Conservation (phyloP, 2,888 invertebrate genomes). For the Machimus rusticus region DNA sequence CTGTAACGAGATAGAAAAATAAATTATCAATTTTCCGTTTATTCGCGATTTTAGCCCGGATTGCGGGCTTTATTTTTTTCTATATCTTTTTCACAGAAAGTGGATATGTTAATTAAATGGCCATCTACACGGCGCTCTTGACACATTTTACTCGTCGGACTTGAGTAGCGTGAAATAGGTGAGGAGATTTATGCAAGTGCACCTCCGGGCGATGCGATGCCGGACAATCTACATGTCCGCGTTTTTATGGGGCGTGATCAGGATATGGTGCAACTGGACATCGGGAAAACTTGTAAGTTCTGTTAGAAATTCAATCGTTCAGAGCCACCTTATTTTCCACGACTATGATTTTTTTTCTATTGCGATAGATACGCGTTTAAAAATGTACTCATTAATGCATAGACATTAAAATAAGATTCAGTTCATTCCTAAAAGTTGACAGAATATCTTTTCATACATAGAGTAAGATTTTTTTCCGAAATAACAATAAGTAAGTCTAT, state of each 20-base stretch:
- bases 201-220: not conserved
- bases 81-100: not conserved
- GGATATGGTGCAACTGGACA: not conserved
- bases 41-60: not conserved
- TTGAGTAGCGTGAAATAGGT: not conserved
- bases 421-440: too few relatives aligned
- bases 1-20: slow-evolving; percentile 53
- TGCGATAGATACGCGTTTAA: not conserved
- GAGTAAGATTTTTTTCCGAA: too few relatives aligned
- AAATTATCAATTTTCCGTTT: slow-evolving; percentile 30
- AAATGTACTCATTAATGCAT: too few relatives aligned
- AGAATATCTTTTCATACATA: too few relatives aligned
- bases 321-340: not conserved
- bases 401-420: too few relatives aligned
- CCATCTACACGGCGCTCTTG: not conserved
- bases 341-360: not conserved
- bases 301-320: not conserved
- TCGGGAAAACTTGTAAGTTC: not conserved
- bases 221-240: not conserved
- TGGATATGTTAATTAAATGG: slow-evolving; percentile 1
- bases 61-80: not conserved
- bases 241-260: not conserved
- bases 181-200: not conserved
- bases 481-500: too few relatives aligned
- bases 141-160: slow-evolving; percentile 12